A percentile compares a stretch with the other conserved stretches of the same genome.
phyloP scores from a whole-genome alignment of 1,140 invertebrate species.

The Dendrolimus punctatus region DNA sequence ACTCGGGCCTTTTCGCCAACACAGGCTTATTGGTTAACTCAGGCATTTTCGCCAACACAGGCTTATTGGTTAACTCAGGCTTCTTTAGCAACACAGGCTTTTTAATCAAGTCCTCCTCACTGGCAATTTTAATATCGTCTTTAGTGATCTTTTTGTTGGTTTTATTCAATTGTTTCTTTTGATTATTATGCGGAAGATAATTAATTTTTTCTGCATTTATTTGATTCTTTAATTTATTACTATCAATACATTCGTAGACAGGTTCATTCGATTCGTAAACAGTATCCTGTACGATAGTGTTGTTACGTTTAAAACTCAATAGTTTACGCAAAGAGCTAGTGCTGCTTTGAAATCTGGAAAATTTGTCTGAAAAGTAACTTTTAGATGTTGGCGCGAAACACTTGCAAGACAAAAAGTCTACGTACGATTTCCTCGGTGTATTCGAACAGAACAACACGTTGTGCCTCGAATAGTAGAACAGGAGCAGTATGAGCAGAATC shows the following conservation, averaged over 20 bases:
- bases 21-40: too few relatives aligned
- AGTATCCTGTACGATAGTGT: constrained; percentile 1
- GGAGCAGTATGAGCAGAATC: constrained; percentile 74
- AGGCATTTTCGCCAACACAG: too few relatives aligned
- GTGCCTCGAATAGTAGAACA: constrained; percentile 82
- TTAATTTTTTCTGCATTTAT: constrained; percentile 4
- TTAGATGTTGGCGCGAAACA: constrained; percentile 10
- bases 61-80: background rate
- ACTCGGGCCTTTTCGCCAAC: too few relatives aligned
- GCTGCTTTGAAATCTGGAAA: constrained; percentile 19
- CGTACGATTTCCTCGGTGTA: constrained; percentile 80
- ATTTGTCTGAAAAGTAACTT: constrained; percentile 17
- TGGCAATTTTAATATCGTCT: constrained; percentile 35
- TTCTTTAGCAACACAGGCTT: constrained; percentile 8
- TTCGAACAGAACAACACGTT: constrained; percentile 78
- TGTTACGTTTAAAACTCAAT: constrained; percentile 23
- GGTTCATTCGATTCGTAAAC: background rate
- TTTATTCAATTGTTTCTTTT: constrained; percentile 13
- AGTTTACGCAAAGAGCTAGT: constrained; percentile 24
- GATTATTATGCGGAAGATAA: constrained; percentile 1
- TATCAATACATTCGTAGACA: too few relatives aligned
- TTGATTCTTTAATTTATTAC: background rate
- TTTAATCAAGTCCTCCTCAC: constrained; percentile 9
- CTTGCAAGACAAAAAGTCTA: constrained; percentile 58
- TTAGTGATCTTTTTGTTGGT: constrained; percentile 21